Evolutionary conservation across 2,797 vertebrate species (phyloP), one percentile per base, ranked within the genome.

Genomic region (Tenualosa thibaudeaui): DNA sequence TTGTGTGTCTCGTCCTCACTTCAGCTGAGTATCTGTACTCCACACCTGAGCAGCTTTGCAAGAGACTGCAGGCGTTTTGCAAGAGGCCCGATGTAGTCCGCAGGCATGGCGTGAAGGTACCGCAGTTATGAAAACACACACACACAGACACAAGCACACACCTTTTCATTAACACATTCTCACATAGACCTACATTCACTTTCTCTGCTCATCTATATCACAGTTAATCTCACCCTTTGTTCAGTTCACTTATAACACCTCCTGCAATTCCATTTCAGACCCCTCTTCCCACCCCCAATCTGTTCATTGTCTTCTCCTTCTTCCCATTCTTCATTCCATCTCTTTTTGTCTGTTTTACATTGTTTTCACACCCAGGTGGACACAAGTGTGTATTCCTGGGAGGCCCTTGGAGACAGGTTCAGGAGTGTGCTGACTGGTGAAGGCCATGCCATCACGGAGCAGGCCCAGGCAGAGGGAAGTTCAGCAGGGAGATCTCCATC

Each of bases 1-100:
- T 95, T 94, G 50, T 51, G 94, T 93, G 83, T 56, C 89, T 12
- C 12, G 82, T 54, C 24, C 82, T 40, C 40, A n/a, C 78, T 71
- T 92, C 95, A 99, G 98, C 94, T 87, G 95, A 96, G 92, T 98
- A 98, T 97, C 97, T 99, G 94, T 99, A 98, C 96, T 96, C 97
- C 89, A 99, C 98, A 94, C 97, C 98, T 94, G 96, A 97, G 94
- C 98, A 98, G 95, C 97, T 98, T 89, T 96, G 93, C 89, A 98
- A 97, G 92, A 97, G 92, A 88, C 96, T 99, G 90, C 96, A 94
- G 93, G 92, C 93, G 86, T 95, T 99, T 92, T 99, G 97, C 95
- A 96, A 92, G 92, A 97, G 94, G 91, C 98, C 98, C 10, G 94
- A 96, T 85, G 83, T 95, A 86, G 91, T 94, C 86, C 96, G 98